Evolutionary conservation across 2,888 invertebrate genomes (phyloP).

Genomic region (Miltochrista miniata): DNA sequence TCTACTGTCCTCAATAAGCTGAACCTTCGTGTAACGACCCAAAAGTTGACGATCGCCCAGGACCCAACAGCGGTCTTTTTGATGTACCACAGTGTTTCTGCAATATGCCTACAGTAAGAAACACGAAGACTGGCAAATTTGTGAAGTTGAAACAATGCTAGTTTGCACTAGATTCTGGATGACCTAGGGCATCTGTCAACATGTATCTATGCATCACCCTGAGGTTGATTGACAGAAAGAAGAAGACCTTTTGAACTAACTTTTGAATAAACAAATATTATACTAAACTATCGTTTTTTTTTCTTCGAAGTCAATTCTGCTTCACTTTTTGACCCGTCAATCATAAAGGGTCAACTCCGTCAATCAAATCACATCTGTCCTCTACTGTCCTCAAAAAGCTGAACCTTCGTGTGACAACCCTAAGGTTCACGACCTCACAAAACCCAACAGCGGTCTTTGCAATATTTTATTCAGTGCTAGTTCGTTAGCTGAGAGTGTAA

Average conservation of each 20-base stretch:
- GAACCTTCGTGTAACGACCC: constrained; percentile 61
- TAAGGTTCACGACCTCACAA: constrained; percentile 40
- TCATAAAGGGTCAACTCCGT: constrained; percentile 56
- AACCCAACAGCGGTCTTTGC: constrained; percentile 38
- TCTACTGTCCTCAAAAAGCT: constrained; percentile 59
- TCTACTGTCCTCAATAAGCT: constrained; percentile 59
- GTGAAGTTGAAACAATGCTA: constrained; percentile 33
- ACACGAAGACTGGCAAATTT: too few relatives aligned
- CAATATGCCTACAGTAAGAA: constrained; percentile 51
- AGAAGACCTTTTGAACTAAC: too few relatives aligned
- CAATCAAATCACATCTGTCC: constrained; percentile 65
- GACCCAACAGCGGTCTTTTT: constrained; percentile 32
- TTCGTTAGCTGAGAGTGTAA: too few relatives aligned
- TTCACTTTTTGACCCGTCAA: too few relatives aligned
- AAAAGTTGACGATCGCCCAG: constrained; percentile 39
- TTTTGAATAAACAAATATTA: too few relatives aligned
- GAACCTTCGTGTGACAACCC: constrained; percentile 61
- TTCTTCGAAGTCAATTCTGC: too few relatives aligned
- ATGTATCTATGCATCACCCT: too few relatives aligned
- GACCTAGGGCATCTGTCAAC: too few relatives aligned
- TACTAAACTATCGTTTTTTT: too few relatives aligned
- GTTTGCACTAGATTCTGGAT: too few relatives aligned
- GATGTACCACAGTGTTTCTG: constrained; percentile 61
- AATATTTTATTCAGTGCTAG: constrained; percentile 57
- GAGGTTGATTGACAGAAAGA: too few relatives aligned